Evolutionary conservation across 2,888 invertebrate genomes (phyloP), one percentile per base, ranked within the genome.

Genomic region (Synanthedon formicaeformis): DNA sequence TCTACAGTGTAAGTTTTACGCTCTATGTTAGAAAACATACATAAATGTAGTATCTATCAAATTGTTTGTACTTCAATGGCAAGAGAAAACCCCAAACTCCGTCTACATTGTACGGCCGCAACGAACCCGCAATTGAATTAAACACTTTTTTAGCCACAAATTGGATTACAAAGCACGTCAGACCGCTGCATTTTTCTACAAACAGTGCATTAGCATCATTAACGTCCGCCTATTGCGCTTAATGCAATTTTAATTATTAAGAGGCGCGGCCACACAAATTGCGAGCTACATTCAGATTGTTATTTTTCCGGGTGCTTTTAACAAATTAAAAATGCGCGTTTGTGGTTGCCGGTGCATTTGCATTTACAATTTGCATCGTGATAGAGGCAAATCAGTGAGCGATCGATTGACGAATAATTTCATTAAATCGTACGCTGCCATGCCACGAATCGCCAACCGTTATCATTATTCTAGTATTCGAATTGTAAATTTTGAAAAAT

Each of bases 161-260:
- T 71, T 72, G 64, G 63, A 71, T 74, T 73, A 71, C 70, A 68
- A 34, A 54, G 58, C 58, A 49, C 60, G 71, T 65, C 69, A 64
- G 71, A 64, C 63, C 51, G 58, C 50, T 71, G 69, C 62, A 66
- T 78, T 81, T 85, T 81, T 81, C 72, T 74, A 73, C 73, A 75
- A 74, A 77, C 74, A 71, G 65, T 70, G 73, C 78, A 84, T 82
- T 81, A 81, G 71, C 65, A 60, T 70, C 78, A 78, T 81, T 81
- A 79, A 59, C 62, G 67, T 66, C 71, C 59, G 69, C 69, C 67
- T 76, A 73, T 78, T 74, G 78, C 72, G 65, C 72, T 78, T 86
- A 86, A 86, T 86, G 86, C 83, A 86, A 87, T 86, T 86, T 86
- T 87, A 87, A 85, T 85, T 86, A 81, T 34, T 85, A 78, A 81